Base-by-base conservation (phyloP, 2,888 invertebrate genomes). In the Lepidocyrtoides sp. region DNA sequence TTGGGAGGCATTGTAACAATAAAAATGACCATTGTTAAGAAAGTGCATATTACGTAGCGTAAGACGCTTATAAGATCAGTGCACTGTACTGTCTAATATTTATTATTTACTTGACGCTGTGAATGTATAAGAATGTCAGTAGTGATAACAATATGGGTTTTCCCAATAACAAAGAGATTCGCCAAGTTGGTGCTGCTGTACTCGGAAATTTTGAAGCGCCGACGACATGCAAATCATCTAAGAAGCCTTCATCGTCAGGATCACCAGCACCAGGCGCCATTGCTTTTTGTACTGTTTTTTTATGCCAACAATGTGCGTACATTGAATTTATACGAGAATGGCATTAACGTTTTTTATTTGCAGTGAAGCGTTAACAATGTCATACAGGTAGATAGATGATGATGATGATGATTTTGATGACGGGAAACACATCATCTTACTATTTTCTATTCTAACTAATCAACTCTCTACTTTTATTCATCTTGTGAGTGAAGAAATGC, bases 151-250 rank as follows among this genome's bases (percentile, higher is more conserved):
- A 82, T 72, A 89, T 84, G 89, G 89, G 89, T 77, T 89, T 89
- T 89, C 89, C 89, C 83, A 89, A 72, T 63, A 69, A 69, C 66
- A 48, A 75, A 14, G 72, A 14, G 3, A 17, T 75, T 2, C 5
- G 54, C 20, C 72, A 85, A 36, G 36, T 36, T 36, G 36, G 36
- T 77, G 83, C n/a, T 20, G 41, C 20, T 72, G 54, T 89, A 89
- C 89, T 83, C 60, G 89, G 89, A 89, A 89, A 89, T 60, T 17
- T 60, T n/a, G 17, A 75, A 69, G 29, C 29, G 48, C 75, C 32
- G 81, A 79, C 87, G 89, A 89, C 82, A 89, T 83, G 82, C 89
- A 83, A 84, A 84, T 84, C 66, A 84, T 84, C 51, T 82, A 20
- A 63, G 69, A 66, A 84, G 23, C 77, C 32, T 75, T 75, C 48